Conservation (phyloP, 2,797 vertebrate genomes). For the Echiichthys vipera region DNA sequence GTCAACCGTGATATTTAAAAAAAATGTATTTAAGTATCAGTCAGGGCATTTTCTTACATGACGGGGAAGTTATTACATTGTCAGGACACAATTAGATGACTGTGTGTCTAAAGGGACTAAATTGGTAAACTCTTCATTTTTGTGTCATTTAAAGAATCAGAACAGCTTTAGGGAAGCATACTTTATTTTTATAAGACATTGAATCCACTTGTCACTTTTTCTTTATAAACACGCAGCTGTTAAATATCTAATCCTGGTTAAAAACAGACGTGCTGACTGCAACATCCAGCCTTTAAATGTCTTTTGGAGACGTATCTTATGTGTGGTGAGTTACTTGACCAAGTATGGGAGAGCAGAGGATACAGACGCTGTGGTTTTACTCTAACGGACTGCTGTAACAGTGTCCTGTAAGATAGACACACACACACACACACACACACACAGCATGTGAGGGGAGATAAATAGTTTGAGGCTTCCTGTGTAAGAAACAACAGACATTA, state of each 20-base stretch:
- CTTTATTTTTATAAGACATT: slow-evolving; percentile 17
- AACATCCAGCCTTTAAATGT: neutral
- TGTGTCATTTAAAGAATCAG: slow-evolving; percentile 6
- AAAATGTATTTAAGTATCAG: too few species aligned
- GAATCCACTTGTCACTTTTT: neutral
- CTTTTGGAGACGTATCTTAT: neutral
- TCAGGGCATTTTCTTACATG: too few species aligned
- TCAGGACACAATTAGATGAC: too few species aligned
- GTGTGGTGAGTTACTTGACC: slow-evolving; percentile 25
- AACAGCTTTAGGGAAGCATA: neutral
- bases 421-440: slow-evolving; percentile 23
- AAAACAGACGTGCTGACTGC: slow-evolving; percentile 1
- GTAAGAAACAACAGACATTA: slow-evolving; percentile 30
- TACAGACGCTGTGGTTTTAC: slow-evolving; percentile 66
- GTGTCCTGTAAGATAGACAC: slow-evolving; percentile 58
- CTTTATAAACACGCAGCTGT: neutral
- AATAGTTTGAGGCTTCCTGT: slow-evolving; percentile 69
- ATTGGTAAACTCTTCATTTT: neutral
- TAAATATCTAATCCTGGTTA: neutral
- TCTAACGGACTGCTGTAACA: slow-evolving; percentile 51
- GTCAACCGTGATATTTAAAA: too few species aligned
- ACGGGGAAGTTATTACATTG: too few species aligned
- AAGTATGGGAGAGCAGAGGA: slow-evolving; percentile 47
- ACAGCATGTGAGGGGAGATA: slow-evolving; percentile 62
- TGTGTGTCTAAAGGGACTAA: neutral